phyloP scores from a whole-genome alignment of 2,113 vertebrate species.

The Octodon degus region DNA sequence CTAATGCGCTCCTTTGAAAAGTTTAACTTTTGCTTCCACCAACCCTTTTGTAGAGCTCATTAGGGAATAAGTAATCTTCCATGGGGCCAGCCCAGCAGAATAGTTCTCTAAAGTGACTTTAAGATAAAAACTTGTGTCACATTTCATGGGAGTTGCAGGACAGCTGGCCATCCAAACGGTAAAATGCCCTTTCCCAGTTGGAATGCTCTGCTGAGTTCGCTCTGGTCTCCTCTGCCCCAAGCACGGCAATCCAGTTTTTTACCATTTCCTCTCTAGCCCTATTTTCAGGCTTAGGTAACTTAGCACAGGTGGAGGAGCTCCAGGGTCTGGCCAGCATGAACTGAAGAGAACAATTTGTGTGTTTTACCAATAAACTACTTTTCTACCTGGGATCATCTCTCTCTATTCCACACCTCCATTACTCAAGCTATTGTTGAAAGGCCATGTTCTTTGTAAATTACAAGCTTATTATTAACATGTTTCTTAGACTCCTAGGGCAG shows the following conservation, averaged over 20 bases:
- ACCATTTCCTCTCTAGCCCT: background rate
- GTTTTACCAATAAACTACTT: background rate
- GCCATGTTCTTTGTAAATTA: background rate
- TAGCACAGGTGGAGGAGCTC: background rate
- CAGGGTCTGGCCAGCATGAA: background rate
- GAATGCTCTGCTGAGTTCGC: conserved; percentile 47
- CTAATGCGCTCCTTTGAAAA: conserved; percentile 1
- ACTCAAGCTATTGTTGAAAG: background rate
- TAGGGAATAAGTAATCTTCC: conserved; percentile 60
- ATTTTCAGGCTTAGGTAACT: background rate
- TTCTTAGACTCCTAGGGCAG: background rate
- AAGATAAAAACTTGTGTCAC: conserved; percentile 63
- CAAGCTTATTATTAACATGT: background rate
- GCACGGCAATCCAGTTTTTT: background rate
- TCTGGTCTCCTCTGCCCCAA: background rate
- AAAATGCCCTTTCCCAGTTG: conserved; percentile 60
- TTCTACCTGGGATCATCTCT: background rate
- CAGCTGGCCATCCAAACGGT: conserved; percentile 45
- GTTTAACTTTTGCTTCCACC: conserved; percentile 11
- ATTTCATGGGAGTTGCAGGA: conserved; percentile 32
- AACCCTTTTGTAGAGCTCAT: conserved; percentile 49
- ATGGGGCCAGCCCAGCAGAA: conserved; percentile 49
- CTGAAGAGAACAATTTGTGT: background rate
- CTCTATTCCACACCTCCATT: background rate
- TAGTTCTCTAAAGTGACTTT: conserved; percentile 69